Base-by-base conservation (phyloP, 1,140 invertebrate genomes). In the Bombus difficillimus region DNA sequence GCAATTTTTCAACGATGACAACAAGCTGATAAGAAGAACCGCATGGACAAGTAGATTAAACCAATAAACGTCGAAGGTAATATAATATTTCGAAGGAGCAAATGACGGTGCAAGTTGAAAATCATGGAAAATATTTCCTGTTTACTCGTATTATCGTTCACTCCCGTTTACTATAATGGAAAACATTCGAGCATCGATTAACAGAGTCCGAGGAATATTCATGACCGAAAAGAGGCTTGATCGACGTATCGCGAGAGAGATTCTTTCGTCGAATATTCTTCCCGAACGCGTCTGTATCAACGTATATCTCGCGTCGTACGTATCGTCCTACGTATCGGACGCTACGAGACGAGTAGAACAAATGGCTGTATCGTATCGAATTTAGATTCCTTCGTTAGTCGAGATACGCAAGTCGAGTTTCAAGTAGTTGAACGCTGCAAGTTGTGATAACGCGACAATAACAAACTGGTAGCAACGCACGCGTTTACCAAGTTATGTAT, bases 371-470 rank as follows among this genome's bases (percentile, higher is more conserved):
- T 85, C 83, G 43, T 28, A 5, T 22, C 66, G 53, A 89, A 62
- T 53, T 53, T 68, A 64, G 83, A 89, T 86, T 84, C 81, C 64
- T 89, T 72, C 43, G 37, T 74, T 57, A 18, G 71, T 68, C 43
- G 59, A 62, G 53, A 89, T n/a, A n/a, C 80, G 66, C 82, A 88
- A 83, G 53, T 37, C 57, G 79, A 84, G 86, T 90, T 62, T 59
- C 83, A 88, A 90, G 88, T 90, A 88, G 87, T 75, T 62, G 66
- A 32, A 62, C 53, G 81, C 53, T 83, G 74, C 39, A 41, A 69
- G 71, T 78, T 62, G 78, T 68, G 87, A 91, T 91, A 91, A 91
- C 89, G 80, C 76, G 89, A 90, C 71, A 71, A 71, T 88, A 90
- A 90, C 80, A 83, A 90, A 83, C 57, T 76, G 47, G 80, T 86